Percentiles rank a stretch among this genome's conserved stretches.
Evolutionary conservation across 2,888 invertebrate genomes (phyloP).

Genomic region (Trisateles emortualis): DNA sequence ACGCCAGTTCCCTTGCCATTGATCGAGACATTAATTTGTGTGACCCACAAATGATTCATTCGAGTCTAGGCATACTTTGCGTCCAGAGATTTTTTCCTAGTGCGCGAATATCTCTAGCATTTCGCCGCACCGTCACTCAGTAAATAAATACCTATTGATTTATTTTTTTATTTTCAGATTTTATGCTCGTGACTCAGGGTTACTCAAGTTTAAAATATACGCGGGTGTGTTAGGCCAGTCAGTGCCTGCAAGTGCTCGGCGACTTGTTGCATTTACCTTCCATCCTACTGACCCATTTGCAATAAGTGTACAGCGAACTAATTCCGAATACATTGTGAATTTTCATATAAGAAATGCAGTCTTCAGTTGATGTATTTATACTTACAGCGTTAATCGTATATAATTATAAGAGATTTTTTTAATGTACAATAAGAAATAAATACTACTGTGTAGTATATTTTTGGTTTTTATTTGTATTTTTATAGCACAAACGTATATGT

Average conservation of each 20-base stretch:
- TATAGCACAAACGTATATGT: background rate
- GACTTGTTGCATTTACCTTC: constrained; percentile 97
- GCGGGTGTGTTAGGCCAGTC: constrained; percentile 92
- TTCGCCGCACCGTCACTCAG: no score
- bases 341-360: constrained; percentile 94
- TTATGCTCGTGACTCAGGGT: constrained; percentile 93
- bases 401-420: constrained; percentile 19
- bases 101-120: no score
- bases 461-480: constrained; percentile 10
- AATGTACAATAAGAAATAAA: constrained; percentile 13
- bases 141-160: background rate
- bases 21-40: no score
- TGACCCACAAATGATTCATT: no score
- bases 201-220: constrained; percentile 95
- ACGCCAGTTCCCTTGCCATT: no score
- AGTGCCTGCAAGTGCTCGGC: constrained; percentile 89
- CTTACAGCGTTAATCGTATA: constrained; percentile 13
- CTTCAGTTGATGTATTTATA: constrained; percentile 61
- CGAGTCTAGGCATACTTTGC: no score
- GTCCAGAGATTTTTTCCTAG: no score
- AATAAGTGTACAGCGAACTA: constrained; percentile 97
- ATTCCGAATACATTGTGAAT: constrained; percentile 97
- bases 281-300: constrained; percentile 98
- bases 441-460: constrained; percentile 53
- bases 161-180: constrained; percentile 85